These are phyloP conservation scores for Autographa gamma DNA, from an alignment of 2,888 invertebrate genomes.

Conservation along the genomic window DNA sequence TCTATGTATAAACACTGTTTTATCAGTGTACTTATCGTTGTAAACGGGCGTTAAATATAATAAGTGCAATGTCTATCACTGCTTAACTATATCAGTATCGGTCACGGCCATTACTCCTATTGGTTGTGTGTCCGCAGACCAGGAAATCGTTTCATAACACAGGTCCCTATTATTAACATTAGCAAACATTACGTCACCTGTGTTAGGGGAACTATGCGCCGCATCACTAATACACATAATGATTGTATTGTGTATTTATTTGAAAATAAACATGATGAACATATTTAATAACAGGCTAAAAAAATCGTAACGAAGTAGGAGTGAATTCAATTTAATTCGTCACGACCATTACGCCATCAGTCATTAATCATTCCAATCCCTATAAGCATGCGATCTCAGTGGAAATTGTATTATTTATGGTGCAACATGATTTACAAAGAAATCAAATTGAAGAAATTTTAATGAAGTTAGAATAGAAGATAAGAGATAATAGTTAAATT, in stretches of 20 bases:
- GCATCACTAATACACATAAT: conserved; percentile 27
- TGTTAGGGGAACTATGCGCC: conserved; percentile 40
- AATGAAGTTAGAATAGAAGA: conserved; percentile 22
- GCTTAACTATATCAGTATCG: conserved; percentile 48
- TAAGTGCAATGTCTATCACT: conserved; percentile 39
- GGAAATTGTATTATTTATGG: conserved; percentile 25
- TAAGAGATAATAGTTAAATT: neutral
- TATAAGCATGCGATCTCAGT: conserved; percentile 35
- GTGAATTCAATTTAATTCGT: conserved; percentile 50
- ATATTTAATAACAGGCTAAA: conserved; percentile 17
- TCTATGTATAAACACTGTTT: conserved; percentile 33
- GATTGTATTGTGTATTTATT: conserved; percentile 24
- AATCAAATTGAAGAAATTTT: neutral
- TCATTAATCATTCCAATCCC: conserved; percentile 57
- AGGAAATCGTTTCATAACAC: conserved; percentile 71
- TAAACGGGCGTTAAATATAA: conserved; percentile 41
- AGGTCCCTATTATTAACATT: conserved; percentile 61
- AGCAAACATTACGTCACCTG: conserved; percentile 58
- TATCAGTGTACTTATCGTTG: conserved; percentile 44
- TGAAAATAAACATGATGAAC: conserved; percentile 23
- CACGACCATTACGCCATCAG: conserved; percentile 51
- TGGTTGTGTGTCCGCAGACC: conserved; percentile 62
- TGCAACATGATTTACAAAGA: neutral
- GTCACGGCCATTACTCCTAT: conserved; percentile 62
- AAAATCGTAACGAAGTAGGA: neutral